These are phyloP conservation scores for Andrena cerasifolii DNA, from an alignment of 1,140 invertebrate genomes.

Conservation along the genomic window DNA sequence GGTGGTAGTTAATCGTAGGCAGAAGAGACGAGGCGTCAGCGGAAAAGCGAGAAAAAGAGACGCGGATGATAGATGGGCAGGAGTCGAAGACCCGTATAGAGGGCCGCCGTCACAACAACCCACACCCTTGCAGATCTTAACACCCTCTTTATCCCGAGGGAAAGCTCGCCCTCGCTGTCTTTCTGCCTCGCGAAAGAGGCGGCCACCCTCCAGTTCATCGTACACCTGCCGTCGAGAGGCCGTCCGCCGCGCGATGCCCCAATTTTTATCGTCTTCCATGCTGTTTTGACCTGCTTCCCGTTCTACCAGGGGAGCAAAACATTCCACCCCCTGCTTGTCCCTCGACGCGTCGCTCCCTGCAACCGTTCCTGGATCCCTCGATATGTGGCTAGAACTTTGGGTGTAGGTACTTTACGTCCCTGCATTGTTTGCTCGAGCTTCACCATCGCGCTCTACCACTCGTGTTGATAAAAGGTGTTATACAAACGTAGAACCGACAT, in stretches of 20 bases:
- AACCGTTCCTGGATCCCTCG: not conserved
- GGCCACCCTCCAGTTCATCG: slow-evolving; percentile 64
- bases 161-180: slow-evolving; percentile 64
- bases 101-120: slow-evolving; percentile 77
- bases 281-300: slow-evolving; percentile 69
- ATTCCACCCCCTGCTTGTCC: not conserved
- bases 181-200: slow-evolving; percentile 59
- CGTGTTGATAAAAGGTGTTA: too few species aligned
- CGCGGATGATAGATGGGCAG: slow-evolving; percentile 72
- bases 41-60: slow-evolving; percentile 27
- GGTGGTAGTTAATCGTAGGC: too few species aligned
- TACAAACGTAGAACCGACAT: too few species aligned
- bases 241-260: slow-evolving; percentile 56
- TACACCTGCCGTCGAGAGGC: slow-evolving; percentile 70
- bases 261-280: slow-evolving; percentile 71
- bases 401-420: too few species aligned
- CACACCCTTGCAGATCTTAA: slow-evolving; percentile 69
- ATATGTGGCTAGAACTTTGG: too few species aligned
- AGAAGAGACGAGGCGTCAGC: not conserved
- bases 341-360: not conserved
- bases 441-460: too few species aligned
- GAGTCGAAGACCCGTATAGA: slow-evolving; percentile 67
- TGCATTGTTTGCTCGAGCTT: too few species aligned
- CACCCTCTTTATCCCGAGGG: slow-evolving; percentile 75
- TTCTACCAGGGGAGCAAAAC: slow-evolving; percentile 1